These are phyloP conservation scores for Caradrina kadenii DNA, from an alignment of 2,888 invertebrate genomes.

Conservation along the genomic window DNA sequence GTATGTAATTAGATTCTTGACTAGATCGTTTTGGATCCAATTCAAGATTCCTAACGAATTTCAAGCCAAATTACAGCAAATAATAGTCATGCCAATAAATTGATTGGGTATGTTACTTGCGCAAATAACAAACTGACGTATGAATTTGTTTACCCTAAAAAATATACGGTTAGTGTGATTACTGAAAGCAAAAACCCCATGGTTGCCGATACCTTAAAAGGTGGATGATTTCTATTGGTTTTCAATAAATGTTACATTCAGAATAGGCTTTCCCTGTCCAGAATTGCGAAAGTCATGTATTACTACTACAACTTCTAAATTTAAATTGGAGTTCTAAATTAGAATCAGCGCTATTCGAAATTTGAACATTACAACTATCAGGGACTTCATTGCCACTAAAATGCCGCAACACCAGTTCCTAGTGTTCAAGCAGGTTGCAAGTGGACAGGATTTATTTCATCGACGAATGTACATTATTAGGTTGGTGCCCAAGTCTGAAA, in stretches of 20 bases:
- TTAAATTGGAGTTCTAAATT: too few relatives aligned
- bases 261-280: too few relatives aligned
- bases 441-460: background rate
- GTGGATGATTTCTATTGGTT: background rate
- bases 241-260: background rate
- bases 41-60: conserved; percentile 34
- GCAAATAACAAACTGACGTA: conserved; percentile 1
- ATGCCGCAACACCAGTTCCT: background rate
- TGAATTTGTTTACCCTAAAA: background rate
- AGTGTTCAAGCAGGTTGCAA: background rate
- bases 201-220: background rate
- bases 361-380: too few relatives aligned
- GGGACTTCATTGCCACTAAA: background rate
- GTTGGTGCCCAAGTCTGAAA: conserved; percentile 8
- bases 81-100: conserved; percentile 14
- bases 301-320: too few relatives aligned
- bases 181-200: background rate
- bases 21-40: conserved; percentile 26
- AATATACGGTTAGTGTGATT: background rate
- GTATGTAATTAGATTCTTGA: conserved; percentile 3
- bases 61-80: conserved; percentile 19
- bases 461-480: background rate
- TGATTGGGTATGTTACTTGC: background rate
- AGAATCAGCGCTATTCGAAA: too few relatives aligned
- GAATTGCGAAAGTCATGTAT: too few relatives aligned